Conservation (phyloP, 1,140 invertebrate genomes). For the Cotesia glomerata region DNA sequence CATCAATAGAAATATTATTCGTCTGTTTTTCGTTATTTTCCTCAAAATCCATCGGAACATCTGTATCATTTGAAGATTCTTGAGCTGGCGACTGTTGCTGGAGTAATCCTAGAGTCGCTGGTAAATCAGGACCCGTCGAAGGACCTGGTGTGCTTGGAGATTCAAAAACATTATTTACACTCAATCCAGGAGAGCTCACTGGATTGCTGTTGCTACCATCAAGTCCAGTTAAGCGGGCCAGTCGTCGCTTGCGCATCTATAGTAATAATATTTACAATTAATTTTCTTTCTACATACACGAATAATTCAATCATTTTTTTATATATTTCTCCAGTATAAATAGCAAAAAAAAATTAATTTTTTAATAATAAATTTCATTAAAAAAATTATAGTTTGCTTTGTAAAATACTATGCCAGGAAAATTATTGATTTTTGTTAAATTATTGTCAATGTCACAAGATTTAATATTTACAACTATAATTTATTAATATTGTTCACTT, state of each 20-base stretch:
- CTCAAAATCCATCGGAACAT: constrained; percentile 68
- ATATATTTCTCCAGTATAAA: too few species aligned
- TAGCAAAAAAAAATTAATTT: too few species aligned
- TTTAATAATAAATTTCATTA: too few species aligned
- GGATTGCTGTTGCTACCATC: constrained; percentile 41
- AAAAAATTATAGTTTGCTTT: too few species aligned
- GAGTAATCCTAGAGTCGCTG: constrained; percentile 35
- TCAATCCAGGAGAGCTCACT: not conserved
- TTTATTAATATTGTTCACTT: too few species aligned
- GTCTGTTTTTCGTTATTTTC: constrained; percentile 63
- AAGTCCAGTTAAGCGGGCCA: constrained; percentile 69
- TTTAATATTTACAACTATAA: too few species aligned
- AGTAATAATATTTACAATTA: not conserved
- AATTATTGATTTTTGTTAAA: too few species aligned
- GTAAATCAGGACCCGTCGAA: constrained; percentile 45
- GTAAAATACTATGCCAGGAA: too few species aligned
- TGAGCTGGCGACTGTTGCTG: constrained; percentile 40
- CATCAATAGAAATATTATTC: constrained; percentile 66
- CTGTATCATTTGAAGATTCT: constrained; percentile 32
- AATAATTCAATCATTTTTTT: too few species aligned
- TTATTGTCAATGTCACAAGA: too few species aligned
- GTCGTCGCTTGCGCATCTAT: constrained; percentile 72
- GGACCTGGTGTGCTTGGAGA: not conserved
- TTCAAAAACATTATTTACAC: not conserved
- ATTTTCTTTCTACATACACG: too few species aligned